Evolutionary conservation across 2,888 invertebrate genomes (phyloP).

Genomic region (Diabrotica balteata): DNA sequence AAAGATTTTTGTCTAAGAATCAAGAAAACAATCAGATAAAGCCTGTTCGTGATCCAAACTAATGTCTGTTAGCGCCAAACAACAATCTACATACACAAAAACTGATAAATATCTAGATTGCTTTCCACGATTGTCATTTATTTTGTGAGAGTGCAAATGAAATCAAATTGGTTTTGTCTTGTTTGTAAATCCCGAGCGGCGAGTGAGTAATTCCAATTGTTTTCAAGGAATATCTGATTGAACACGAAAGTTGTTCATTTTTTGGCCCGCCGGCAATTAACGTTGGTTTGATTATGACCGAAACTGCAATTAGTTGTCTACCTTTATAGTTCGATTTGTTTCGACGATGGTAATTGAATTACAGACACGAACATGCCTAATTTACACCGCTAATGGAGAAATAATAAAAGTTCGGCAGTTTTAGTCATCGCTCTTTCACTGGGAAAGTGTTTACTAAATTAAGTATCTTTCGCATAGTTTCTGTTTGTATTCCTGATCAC

Average conservation of each 20-base stretch:
- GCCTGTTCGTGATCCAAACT: slow-evolving; percentile 42
- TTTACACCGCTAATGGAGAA: slow-evolving; percentile 32
- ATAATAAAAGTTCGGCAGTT: slow-evolving; percentile 22
- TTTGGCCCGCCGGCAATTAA: slow-evolving; percentile 41
- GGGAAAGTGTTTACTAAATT: too few relatives aligned
- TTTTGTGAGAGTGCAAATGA: slow-evolving; percentile 46
- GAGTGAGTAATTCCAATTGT: slow-evolving; percentile 38
- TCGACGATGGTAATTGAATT: slow-evolving; percentile 33
- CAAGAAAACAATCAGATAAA: slow-evolving; percentile 37
- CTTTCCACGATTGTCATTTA: slow-evolving; percentile 40
- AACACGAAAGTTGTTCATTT: slow-evolving; percentile 49
- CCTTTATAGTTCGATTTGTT: slow-evolving; percentile 29
- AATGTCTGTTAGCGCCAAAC: slow-evolving; percentile 45
- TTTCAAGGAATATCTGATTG: slow-evolving; percentile 41
- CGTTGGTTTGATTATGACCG: slow-evolving; percentile 36
- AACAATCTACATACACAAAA: slow-evolving; percentile 42
- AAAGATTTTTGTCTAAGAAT: slow-evolving; percentile 32
- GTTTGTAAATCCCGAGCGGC: slow-evolving; percentile 35
- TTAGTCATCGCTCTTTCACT: too few relatives aligned
- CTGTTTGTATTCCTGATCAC: too few relatives aligned
- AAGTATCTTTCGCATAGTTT: too few relatives aligned
- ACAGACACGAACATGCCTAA: slow-evolving; percentile 37
- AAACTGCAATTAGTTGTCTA: slow-evolving; percentile 33
- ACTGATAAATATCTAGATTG: slow-evolving; percentile 41
- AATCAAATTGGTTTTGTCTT: slow-evolving; percentile 46